Evolutionary conservation across 2,797 vertebrate species (phyloP), one percentile per base, ranked within the genome.

Genomic region (Epinephelus awoara): DNA sequence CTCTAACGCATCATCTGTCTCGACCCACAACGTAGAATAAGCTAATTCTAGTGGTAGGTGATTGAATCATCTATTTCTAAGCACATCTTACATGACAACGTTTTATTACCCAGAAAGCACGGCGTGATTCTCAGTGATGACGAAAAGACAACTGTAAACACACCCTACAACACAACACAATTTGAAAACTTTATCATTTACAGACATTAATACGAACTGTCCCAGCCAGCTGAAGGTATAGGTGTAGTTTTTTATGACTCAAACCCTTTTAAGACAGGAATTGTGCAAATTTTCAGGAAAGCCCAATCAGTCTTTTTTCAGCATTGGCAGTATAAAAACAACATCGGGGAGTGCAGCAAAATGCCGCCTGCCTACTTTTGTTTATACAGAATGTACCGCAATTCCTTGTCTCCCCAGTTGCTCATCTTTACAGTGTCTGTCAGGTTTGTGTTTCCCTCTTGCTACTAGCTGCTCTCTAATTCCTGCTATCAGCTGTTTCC

Each of bases 191-290:
- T 18, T 5, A 2, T 29, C 4, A 72, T 21, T 44, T 38, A 46
- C 58, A 52, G 38, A 44, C 47, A 57, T 19, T 3, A 25, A 34
- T 52, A 27, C 21, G 2, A 52, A 64, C 13, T 27, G 6, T n/a
- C 18, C 10, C 21, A 29, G 34, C 3, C 15, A 52, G 44, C 12
- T 46, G 6, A 38, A 52, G 21, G 17, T 68, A 9, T 40, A 27
- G 8, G 25, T 25, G 25, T 18, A 18, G 50, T 12, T 42, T 52
- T 34, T 72, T 56, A 29, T 77, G 46, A 79, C 38, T 62, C 44
- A 29, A 29, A 5, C 27, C 27, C 27, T 29, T 29, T 29, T 29
- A 5, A 29, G 27, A 29, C 27, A 29, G 5, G 27, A 29, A 29
- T 29, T 1, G 1, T 29, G 27, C 27, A 29, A 29, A 29, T 29